These are phyloP conservation scores for Mactra quadrangularis DNA, from an alignment of 1,140 invertebrate species.

Conservation along the genomic window DNA sequence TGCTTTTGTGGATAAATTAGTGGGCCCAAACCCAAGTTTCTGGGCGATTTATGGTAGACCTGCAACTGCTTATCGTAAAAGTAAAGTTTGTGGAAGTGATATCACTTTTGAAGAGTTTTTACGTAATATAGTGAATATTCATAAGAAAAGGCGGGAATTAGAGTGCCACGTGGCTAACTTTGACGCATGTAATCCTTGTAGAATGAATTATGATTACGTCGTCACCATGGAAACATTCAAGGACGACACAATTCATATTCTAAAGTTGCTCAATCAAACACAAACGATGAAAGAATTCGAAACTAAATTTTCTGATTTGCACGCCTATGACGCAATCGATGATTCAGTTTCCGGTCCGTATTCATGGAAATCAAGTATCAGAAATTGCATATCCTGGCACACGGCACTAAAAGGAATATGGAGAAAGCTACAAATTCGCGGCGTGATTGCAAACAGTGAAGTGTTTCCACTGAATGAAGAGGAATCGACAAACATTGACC, in stretches of 20 bases:
- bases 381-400: conserved; percentile 24
- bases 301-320: background rate
- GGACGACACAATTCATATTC: conserved; percentile 11
- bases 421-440: conserved; percentile 46
- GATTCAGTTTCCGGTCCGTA: conserved; percentile 36
- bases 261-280: background rate
- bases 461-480: conserved; percentile 12
- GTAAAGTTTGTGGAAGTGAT: conserved; percentile 7
- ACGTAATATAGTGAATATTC: background rate
- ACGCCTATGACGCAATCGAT: conserved; percentile 19
- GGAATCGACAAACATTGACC: background rate
- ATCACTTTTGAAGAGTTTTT: conserved; percentile 35
- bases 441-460: background rate
- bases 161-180: conserved; percentile 10
- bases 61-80: background rate
- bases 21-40: conserved; percentile 42
- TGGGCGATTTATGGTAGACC: conserved; percentile 22
- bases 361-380: conserved; percentile 28
- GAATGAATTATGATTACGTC: conserved; percentile 24
- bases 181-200: conserved; percentile 24
- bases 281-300: background rate
- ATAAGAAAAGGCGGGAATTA: background rate
- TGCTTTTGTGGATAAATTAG: conserved; percentile 40
- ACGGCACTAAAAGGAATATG: conserved; percentile 29
- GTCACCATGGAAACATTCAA: conserved; percentile 54